Conservation (phyloP, 2,888 invertebrate species). For the Agelastica alni region DNA sequence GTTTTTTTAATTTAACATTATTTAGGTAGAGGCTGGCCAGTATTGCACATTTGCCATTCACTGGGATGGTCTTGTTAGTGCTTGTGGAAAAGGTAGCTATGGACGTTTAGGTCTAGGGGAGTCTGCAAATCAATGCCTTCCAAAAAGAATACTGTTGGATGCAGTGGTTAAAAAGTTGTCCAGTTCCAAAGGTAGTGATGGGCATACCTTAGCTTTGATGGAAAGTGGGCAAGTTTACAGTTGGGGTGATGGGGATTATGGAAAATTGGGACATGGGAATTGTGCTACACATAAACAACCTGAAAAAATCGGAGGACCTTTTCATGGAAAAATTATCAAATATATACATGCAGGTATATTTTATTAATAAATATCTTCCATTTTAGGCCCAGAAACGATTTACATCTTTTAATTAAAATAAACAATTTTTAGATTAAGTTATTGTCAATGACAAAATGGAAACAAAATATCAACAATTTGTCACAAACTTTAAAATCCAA, state of each 20-base stretch:
- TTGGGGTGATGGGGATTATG: constrained; percentile 66
- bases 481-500: too few species aligned
- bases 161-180: constrained; percentile 59
- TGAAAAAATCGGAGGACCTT: constrained; percentile 59
- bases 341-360: constrained; percentile 59
- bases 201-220: constrained; percentile 62
- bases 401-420: too few species aligned
- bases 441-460: too few species aligned
- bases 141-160: constrained; percentile 61
- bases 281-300: constrained; percentile 61
- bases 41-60: constrained; percentile 67
- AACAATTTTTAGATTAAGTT: too few species aligned
- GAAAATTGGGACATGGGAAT: constrained; percentile 62
- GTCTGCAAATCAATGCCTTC: constrained; percentile 63
- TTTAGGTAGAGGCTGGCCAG: constrained; percentile 66
- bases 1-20: too few species aligned
- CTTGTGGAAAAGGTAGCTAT: constrained; percentile 68
- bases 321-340: constrained; percentile 57
- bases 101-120: constrained; percentile 67
- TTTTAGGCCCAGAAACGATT: too few species aligned
- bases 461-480: too few species aligned
- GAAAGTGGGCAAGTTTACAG: constrained; percentile 61
- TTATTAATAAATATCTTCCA: constrained; percentile 1
- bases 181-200: constrained; percentile 64
- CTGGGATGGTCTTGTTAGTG: constrained; percentile 62